Conservation (phyloP, 2,113 vertebrate genomes). For the Passer domesticus region DNA sequence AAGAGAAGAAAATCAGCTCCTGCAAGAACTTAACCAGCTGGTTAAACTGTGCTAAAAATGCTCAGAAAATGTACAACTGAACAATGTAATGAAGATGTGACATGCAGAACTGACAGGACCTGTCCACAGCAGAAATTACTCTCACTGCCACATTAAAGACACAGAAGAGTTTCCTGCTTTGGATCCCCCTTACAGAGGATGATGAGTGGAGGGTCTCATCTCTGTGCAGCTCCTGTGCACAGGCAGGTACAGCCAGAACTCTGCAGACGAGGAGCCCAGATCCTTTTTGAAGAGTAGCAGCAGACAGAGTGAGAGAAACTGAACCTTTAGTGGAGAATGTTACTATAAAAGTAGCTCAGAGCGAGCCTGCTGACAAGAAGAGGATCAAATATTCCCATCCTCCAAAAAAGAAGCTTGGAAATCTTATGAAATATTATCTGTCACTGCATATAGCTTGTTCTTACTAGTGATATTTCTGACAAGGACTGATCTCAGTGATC, state of each 20-base stretch:
- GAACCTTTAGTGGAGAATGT: background rate
- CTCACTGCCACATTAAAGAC: background rate
- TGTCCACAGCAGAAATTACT: background rate
- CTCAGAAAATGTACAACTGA: background rate
- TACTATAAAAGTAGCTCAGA: background rate
- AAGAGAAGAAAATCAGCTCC: background rate
- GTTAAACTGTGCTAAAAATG: background rate
- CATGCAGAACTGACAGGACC: background rate
- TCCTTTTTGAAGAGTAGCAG: background rate
- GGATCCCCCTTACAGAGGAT: background rate
- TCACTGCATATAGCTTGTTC: background rate
- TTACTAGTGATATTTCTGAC: constrained; percentile 5
- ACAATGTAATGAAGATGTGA: background rate
- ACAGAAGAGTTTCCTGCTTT: background rate
- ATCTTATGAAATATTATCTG: background rate
- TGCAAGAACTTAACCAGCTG: background rate
- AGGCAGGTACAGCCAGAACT: background rate
- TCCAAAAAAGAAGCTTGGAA: background rate
- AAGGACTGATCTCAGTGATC: constrained; percentile 3
- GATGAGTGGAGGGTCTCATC: background rate
- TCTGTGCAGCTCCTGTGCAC: background rate
- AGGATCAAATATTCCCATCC: constrained; percentile 9
- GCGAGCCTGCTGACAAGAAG: background rate
- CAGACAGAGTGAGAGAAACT: background rate
- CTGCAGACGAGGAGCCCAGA: background rate